Base-by-base conservation (phyloP, 2,113 vertebrate species). In the Muscicapa adusta region DNA sequence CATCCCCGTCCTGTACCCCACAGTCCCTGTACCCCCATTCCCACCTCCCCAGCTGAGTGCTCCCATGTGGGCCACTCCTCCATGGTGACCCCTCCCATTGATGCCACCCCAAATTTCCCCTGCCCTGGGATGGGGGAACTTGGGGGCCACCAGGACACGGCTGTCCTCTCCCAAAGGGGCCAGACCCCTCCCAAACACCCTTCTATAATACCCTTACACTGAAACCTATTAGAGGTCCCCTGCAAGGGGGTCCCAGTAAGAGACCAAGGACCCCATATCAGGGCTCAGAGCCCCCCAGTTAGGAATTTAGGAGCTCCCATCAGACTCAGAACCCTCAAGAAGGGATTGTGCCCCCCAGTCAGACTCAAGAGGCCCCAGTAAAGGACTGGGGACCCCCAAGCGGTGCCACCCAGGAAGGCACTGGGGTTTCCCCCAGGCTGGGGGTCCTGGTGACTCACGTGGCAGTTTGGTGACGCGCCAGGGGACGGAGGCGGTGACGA, bases 381-480 rank as follows among this genome's bases (percentile, higher is more conserved):
- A 22, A 24, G 29, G 9, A 8, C 0, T 19, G 18, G 11, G 31
- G n/a, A 14, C 22, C 33, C 48, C 58, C 61, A 29, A 1, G 3
- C 48, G 20, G 34, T 36, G 25, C 31, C 5, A 11, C 22, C n/a
- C n/a, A 45, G 25, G 22, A 14, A 14, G 10, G 56, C 6, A 3
- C 42, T 5, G 36, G 25, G 5, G 23, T 13, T 14, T 12, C 42
- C 14, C 25, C 11, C 8, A 5, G 25, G 34, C 0, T 2, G 8
- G 19, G 29, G 36, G 10, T 24, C 6, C 15, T 7, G 3, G 38
- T 57, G 70, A 75, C 87, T 99, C 97, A 99, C 99, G 82, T 8
- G 99, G 99, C 91, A 99, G 98, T 83, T 98, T 98, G 97, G 96
- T 98, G 96, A 99, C 99, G 7, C 98, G 96, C 99, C 99, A 99